These are phyloP conservation scores for Acanthosepion esculentum DNA, from an alignment of 2,888 invertebrate species.

Conservation along the genomic window DNA sequence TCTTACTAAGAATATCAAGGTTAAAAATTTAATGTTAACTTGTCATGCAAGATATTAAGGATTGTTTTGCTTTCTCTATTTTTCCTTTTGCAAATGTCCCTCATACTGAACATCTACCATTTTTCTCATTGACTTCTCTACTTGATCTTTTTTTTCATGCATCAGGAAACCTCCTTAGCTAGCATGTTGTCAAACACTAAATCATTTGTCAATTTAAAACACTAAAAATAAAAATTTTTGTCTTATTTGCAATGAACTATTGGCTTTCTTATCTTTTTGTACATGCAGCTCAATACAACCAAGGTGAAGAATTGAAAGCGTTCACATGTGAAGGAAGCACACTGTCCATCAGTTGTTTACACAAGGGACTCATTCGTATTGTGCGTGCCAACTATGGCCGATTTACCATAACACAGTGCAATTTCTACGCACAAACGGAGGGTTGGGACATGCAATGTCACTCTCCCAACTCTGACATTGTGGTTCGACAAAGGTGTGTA, in stretches of 20 bases:
- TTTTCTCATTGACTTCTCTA: too few species aligned
- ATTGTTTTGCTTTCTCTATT: too few species aligned
- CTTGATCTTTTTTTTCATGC: too few species aligned
- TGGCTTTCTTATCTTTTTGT: not conserved
- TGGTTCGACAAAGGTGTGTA: slow-evolving; percentile 88
- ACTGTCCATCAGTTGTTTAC: slow-evolving; percentile 88
- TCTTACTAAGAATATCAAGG: too few species aligned
- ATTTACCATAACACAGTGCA: slow-evolving; percentile 95
- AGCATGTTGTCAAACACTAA: too few species aligned
- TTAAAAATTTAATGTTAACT: too few species aligned
- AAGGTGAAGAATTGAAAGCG: slow-evolving; percentile 80
- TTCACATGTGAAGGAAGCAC: slow-evolving; percentile 96
- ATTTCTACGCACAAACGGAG: slow-evolving; percentile 95
- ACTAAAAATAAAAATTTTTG: too few species aligned
- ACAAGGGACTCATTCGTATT: slow-evolving; percentile 91
- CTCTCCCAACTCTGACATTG: slow-evolving; percentile 89
- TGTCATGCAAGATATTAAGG: too few species aligned
- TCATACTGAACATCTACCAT: too few species aligned
- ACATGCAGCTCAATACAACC: slow-evolving; percentile 44
- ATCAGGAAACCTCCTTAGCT: too few species aligned
- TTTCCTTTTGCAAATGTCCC: too few species aligned
- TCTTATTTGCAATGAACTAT: not conserved
- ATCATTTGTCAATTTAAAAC: too few species aligned
- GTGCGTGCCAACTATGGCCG: slow-evolving; percentile 94
- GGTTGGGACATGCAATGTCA: slow-evolving; percentile 95